phyloP scores from a whole-genome alignment of 2,797 vertebrate genomes.

The Argyrosomus regius region DNA sequence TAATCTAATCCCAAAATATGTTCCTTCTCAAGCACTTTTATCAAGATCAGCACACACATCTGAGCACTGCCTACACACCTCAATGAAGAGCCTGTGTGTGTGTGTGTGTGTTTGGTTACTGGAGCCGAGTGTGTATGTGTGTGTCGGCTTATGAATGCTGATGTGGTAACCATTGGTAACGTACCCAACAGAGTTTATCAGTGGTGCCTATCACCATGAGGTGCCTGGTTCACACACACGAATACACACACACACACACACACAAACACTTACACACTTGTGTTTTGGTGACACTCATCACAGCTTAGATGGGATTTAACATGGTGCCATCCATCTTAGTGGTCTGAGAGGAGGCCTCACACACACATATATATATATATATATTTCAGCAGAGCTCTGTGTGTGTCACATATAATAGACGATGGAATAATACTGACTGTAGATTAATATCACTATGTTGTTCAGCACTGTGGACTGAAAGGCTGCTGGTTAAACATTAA shows the following conservation, averaged over 20 bases:
- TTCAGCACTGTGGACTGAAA: constrained; percentile 7
- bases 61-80: constrained; percentile 11
- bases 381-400: constrained; percentile 18
- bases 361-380: constrained; percentile 25
- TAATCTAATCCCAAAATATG: constrained; percentile 49
- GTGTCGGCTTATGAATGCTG: constrained; percentile 43
- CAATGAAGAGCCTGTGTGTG: constrained; percentile 1
- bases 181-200: constrained; percentile 63
- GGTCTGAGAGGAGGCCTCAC: constrained; percentile 49
- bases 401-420: constrained; percentile 21
- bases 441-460: constrained; percentile 22
- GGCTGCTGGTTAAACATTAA: constrained; percentile 44
- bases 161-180: constrained; percentile 67
- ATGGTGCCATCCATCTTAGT: constrained; percentile 60
- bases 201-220: constrained; percentile 52
- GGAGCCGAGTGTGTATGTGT: neutral
- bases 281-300: constrained; percentile 72
- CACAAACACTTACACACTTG: constrained; percentile 19
- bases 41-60: constrained; percentile 42
- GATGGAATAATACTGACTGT: constrained; percentile 22
- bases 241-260: constrained; percentile 13
- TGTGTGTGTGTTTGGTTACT: constrained; percentile 27
- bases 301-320: constrained; percentile 72
- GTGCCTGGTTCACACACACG: constrained; percentile 43
- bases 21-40: constrained; percentile 43